Conservation (phyloP, 2,888 invertebrate species). For the Carpatolechia fugitivella region DNA sequence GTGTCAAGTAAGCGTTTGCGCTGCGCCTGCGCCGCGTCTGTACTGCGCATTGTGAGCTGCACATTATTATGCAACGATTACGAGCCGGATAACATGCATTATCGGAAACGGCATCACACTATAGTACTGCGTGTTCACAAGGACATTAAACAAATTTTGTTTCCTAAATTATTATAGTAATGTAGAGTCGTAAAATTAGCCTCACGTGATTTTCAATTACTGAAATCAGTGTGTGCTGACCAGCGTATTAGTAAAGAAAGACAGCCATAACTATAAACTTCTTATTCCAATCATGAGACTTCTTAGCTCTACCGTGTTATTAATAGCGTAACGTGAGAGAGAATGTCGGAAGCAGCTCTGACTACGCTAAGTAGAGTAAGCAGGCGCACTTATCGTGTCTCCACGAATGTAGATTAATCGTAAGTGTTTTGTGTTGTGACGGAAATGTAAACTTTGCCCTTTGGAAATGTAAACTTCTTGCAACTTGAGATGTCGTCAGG, state of each 20-base stretch:
- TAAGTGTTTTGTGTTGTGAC: constrained; percentile 25
- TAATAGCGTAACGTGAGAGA: constrained; percentile 17
- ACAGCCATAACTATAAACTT: too few species aligned
- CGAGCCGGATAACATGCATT: constrained; percentile 47
- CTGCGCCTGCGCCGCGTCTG: constrained; percentile 48
- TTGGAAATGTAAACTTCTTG: not conserved
- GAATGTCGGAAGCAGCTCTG: constrained; percentile 20
- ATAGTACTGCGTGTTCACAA: constrained; percentile 2
- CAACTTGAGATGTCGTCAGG: not conserved
- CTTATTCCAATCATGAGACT: not conserved
- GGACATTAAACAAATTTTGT: constrained; percentile 1
- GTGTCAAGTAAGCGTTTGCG: constrained; percentile 36
- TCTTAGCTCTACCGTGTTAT: not conserved
- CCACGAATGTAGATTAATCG: constrained; percentile 22
- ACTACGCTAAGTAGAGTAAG: not conserved
- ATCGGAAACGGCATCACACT: constrained; percentile 36
- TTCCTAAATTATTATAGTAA: not conserved
- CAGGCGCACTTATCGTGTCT: constrained; percentile 2
- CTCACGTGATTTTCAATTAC: not conserved
- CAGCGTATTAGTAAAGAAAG: too few species aligned
- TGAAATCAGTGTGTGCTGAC: too few species aligned
- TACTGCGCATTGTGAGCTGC: constrained; percentile 44
- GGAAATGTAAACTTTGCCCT: constrained; percentile 13
- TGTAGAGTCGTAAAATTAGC: not conserved
- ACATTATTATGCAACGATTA: constrained; percentile 62